Base-by-base conservation (phyloP, 2,113 vertebrate species). In the Onychorhynchus coronatus region DNA sequence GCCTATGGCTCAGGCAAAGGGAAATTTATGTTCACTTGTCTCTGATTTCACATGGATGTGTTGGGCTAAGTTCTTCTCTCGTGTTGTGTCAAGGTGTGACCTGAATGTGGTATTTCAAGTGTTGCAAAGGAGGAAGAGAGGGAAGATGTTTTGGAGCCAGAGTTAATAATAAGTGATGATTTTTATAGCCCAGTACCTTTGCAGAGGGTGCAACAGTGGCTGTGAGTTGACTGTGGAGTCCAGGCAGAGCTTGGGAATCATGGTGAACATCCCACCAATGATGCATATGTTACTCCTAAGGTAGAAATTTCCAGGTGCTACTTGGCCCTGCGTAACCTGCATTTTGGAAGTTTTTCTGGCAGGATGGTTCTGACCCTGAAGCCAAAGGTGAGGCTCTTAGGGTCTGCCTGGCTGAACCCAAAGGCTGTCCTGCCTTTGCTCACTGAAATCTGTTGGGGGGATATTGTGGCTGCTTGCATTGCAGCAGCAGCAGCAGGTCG, bases 1-100 rank as follows among this genome's bases (percentile, higher is more conserved):
- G 1, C 39, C 62, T 42, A 4, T 0, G 0, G 73, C 76, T 75
- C 2, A 1, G 58, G 28, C 41, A 73, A 35, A 80, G 50, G 4
- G 25, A 27, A 14, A 16, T 42, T 24, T 35, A 9, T 27, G 21
- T 31, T 94, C 50, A 6, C 35, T 80, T 44, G 14, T 47, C 67
- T 50, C 55, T 81, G 46, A 71, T 56, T 74, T 86, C 78, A 77
- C 47, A 41, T 0, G 0, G 28, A 33, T 44, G 18, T 66, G 37
- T 58, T 0, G 21, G 23, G 35, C 55, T 28, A 28, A 18, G 5
- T n/a, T 8, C 21, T 88, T 55, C 30, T 65, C 37, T 61, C 59
- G 33, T 56, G 18, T 39, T 81, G 63, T 67, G 53, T 46, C 35
- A 44, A 58, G 37, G 37, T 56, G 73, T 31, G 76, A 58, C 52